Percentiles rank a stretch among this genome's conserved stretches.
Conservation (phyloP, 2,113 vertebrate species). For the Procapra przewalskii region DNA sequence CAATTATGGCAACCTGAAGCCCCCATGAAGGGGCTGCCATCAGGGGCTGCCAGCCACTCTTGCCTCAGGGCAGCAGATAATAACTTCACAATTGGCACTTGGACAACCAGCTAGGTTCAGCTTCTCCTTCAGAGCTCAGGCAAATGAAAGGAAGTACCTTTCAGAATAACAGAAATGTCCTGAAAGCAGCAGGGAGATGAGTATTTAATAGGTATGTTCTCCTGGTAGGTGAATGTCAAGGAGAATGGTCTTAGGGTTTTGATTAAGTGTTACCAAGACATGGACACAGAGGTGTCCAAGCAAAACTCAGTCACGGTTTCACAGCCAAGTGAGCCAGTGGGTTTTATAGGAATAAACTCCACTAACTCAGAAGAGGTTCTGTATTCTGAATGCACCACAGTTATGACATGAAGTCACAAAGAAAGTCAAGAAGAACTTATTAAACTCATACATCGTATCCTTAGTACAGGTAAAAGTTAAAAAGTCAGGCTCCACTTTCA, state of each 20-base stretch:
- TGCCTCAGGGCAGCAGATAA: conserved; percentile 54
- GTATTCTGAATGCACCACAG: neutral
- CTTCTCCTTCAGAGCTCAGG: neutral
- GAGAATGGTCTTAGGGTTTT: neutral
- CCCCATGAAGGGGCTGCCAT: neutral
- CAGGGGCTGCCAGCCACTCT: neutral
- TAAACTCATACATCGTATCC: neutral
- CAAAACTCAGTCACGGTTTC: neutral
- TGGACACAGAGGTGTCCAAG: neutral
- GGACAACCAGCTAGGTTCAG: neutral
- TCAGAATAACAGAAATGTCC: neutral
- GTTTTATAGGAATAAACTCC: neutral
- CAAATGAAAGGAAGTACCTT: conserved; percentile 11
- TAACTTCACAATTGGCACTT: neutral
- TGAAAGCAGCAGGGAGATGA: neutral
- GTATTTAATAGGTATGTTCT: neutral
- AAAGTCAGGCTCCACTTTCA: neutral
- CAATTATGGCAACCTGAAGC: conserved; percentile 5
- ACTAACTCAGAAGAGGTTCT: neutral
- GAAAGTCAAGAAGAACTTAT: neutral
- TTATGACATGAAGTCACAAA: neutral
- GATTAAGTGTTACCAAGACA: conserved; percentile 10
- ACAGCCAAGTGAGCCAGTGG: neutral
- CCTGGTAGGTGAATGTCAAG: neutral
- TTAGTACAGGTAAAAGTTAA: neutral